phyloP scores from a whole-genome alignment of 2,113 vertebrate species.

The Lasiurus cinereus region DNA sequence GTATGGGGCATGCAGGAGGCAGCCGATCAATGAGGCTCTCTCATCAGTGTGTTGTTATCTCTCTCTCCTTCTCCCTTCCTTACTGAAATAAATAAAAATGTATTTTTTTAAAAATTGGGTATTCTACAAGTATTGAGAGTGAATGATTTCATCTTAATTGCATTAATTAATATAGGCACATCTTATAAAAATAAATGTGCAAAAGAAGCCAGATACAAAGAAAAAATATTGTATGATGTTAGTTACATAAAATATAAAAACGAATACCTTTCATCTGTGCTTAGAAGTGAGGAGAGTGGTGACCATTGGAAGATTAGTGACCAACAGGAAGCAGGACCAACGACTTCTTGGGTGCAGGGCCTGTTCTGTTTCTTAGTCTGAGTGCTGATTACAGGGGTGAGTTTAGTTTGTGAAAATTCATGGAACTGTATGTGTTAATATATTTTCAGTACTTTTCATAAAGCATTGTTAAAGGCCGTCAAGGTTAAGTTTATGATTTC shows the following conservation, averaged over 20 bases:
- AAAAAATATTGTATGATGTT: background rate
- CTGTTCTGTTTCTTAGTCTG: background rate
- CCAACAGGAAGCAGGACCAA: background rate
- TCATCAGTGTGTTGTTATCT: no score
- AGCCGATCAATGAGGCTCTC: no score
- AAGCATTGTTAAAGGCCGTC: background rate
- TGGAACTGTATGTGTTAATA: background rate
- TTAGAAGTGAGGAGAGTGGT: background rate
- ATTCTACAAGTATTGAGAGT: background rate
- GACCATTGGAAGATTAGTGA: background rate
- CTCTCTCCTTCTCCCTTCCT: no score
- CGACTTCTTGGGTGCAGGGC: background rate
- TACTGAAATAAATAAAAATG: no score
- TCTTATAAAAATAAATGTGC: background rate
- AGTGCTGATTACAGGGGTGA: background rate
- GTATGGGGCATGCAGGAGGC: no score
- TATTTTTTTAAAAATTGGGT: background rate
- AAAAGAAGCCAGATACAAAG: background rate
- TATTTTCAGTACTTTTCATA: constrained; percentile 39
- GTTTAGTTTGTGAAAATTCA: constrained; percentile 30
- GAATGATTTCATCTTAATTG: background rate
- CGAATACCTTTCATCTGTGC: background rate
- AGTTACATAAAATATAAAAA: background rate
- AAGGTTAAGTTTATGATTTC: constrained; percentile 42
- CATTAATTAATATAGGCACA: background rate